Base-by-base conservation (phyloP, 2,113 vertebrate genomes). In the Nyctibius bracteatus region DNA sequence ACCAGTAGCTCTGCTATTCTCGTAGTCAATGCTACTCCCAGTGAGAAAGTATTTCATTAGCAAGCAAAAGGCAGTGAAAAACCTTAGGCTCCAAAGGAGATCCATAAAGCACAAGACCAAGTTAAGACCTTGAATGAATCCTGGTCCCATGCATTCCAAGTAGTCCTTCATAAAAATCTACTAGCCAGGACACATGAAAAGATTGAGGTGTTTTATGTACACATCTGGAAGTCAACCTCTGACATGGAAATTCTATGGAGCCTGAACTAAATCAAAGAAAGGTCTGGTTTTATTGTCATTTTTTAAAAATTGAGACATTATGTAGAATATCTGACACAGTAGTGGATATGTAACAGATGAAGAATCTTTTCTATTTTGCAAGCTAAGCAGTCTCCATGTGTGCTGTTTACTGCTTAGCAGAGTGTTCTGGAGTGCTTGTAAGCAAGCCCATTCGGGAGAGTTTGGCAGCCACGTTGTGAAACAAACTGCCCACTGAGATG, bases 41-140 rank as follows among this genome's bases (percentile, higher is more conserved):
- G 10, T 6, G 23, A 85, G 61, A 13, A 82, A 79, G 43, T 15
- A 49, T 43, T 79, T 67, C 37, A 55, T 22, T n/a, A 74, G 46
- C 30, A 85, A 92, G 51, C 10, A 71, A 63, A 66, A 74, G n/a
- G 22, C 51, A 91, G 12, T 27, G 33, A 63, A 90, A 86, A 93
- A 79, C 10, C 30, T 77, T 4, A 46, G 35, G 74, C 23, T 81
- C 37, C 67, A 59, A 86, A 9, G 12, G 66, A 90, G 51, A 78
- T n/a, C 22, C 12, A 43, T 33, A 67, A 71, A 90, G 57, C 33
- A 55, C 20, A 84, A 49, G 54, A 86, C 5, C 44, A 72, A 41
- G 43, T 30, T n/a, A 82, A 73, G 51, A 87, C 10, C 5, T 30
- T 10, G 23, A 5, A 9, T 55, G 23, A 88, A 75, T 49, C 41